A percentile compares a stretch with the other conserved stretches of the same genome.
Conservation (phyloP, 2,797 vertebrate species). For the Sternotherus odoratus region DNA sequence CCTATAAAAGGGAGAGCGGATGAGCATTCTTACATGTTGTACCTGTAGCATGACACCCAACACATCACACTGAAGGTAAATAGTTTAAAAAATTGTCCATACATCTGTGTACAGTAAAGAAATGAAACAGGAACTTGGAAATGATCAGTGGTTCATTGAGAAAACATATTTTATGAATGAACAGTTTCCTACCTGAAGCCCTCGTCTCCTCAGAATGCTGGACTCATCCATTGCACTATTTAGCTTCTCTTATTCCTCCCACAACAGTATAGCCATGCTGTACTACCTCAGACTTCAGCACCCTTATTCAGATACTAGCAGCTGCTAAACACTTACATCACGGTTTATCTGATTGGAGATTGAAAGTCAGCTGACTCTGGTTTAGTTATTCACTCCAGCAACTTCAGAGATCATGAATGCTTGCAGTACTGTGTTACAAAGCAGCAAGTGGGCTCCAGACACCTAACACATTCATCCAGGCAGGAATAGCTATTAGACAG, state of each 20-base stretch:
- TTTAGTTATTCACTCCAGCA: constrained; percentile 88
- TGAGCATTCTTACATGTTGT: constrained; percentile 1
- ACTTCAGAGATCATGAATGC: constrained; percentile 86
- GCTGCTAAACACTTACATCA: constrained; percentile 95
- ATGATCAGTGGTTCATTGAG: constrained; percentile 26
- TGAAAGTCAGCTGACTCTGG: constrained; percentile 89
- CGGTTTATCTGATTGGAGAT: constrained; percentile 93
- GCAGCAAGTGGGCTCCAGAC: constrained; percentile 78
- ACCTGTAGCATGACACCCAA: constrained; percentile 38
- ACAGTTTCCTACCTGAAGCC: constrained; percentile 91
- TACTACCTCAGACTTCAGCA: constrained; percentile 80
- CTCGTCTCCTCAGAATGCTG: constrained; percentile 93
- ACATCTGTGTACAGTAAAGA: constrained; percentile 6
- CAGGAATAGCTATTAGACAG: constrained; percentile 73
- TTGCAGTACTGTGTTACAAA: constrained; percentile 76
- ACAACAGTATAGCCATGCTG: constrained; percentile 86
- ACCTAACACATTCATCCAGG: constrained; percentile 72
- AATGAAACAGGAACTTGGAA: constrained; percentile 70
- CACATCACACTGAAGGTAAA: neutral
- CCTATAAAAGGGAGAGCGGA: neutral
- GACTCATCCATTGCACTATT: constrained; percentile 90
- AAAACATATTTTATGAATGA: constrained; percentile 14
- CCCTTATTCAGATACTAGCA: constrained; percentile 90
- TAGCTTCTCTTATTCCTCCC: constrained; percentile 78
- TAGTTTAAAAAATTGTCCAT: constrained; percentile 18